phyloP scores from a whole-genome alignment of 1,140 invertebrate genomes.

The Ceratoteleas bidentatus region DNA sequence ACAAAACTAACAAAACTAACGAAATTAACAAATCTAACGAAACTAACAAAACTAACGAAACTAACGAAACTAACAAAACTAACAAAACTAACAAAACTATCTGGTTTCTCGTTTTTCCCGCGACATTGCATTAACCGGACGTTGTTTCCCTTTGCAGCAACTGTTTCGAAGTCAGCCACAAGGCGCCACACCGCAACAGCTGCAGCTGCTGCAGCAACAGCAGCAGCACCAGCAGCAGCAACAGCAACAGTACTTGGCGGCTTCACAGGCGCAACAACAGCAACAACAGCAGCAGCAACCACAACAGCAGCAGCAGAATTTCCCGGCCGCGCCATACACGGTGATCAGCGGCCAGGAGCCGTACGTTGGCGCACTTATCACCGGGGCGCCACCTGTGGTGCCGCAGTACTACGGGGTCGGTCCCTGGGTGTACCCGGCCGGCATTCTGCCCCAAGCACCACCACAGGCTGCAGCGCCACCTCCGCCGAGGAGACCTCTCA shows the following conservation, averaged over 20 bases:
- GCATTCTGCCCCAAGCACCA: slow-evolving; percentile 86
- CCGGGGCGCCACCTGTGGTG: slow-evolving; percentile 85
- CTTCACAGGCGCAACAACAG: slow-evolving; percentile 84
- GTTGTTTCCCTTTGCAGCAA: slow-evolving; percentile 85
- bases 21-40: no score
- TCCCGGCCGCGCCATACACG: slow-evolving; percentile 91
- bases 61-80: no score
- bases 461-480: slow-evolving; percentile 82
- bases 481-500: slow-evolving; percentile 86
- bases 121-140: background rate
- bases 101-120: background rate
- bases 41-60: no score
- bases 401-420: slow-evolving; percentile 91
- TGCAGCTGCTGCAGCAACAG: slow-evolving; percentile 82
- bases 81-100: no score
- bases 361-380: slow-evolving; percentile 84
- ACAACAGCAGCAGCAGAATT: slow-evolving; percentile 87
- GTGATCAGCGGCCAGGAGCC: slow-evolving; percentile 91
- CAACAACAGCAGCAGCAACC: slow-evolving; percentile 86
- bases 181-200: slow-evolving; percentile 80
- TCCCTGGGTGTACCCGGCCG: slow-evolving; percentile 92
- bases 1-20: no score
- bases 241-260: slow-evolving; percentile 83
- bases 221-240: slow-evolving; percentile 82
- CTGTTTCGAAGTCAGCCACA: slow-evolving; percentile 91